Evolutionary conservation across 53 echinoderm and acorn worm genomes (phyloP), one percentile per base, ranked within the genome.

Genomic region (Hippasteria phrygiana): DNA sequence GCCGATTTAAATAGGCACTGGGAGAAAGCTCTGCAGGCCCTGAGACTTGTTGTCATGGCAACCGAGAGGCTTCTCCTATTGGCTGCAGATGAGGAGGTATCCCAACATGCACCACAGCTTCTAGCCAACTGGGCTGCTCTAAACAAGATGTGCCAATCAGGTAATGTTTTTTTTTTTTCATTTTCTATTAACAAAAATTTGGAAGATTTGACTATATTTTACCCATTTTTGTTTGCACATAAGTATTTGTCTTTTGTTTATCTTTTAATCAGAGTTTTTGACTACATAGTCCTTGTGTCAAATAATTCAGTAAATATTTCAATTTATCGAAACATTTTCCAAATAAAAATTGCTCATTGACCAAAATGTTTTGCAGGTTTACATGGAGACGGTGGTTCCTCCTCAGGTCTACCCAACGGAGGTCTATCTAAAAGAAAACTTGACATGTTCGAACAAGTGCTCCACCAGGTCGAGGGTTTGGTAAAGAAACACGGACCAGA

Each of bases 1-100:
- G 93, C 97, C 69, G 97, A 97, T 88, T 79, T 95, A 39, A 92
- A 92, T 59, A 82, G 97, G 38, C 97, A 97, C 71, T 92, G 90
- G 88, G 97, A 97, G 64, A 79, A 87, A 18, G 47, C 95, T 0
- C 12, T 88, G 16, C 73, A 72, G 26, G 62, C 71, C 11, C 66
- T 93, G 1, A 88, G 91, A 74, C 65, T 59, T 29, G 88, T 93
- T 62, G 88, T 94, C 45, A 83, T 87, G 89, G 87, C 78, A 66
- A 90, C 91, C 18, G 72, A 88, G 66, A 62, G 89, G 40, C 81
- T 33, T n/a, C 74, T 93, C 42, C 91, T 95, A n/a, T 35, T 89
- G 80, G 84, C 67, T 27, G 29, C 34, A 0, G 65, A 80, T 16
- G 88, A 64, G 24, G 48, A 51, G 17, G 42, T 36, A 77, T 71